Percentiles rank a stretch among this genome's conserved stretches.
Conservation (phyloP, 1,140 invertebrate genomes). For the Samia ricini region DNA sequence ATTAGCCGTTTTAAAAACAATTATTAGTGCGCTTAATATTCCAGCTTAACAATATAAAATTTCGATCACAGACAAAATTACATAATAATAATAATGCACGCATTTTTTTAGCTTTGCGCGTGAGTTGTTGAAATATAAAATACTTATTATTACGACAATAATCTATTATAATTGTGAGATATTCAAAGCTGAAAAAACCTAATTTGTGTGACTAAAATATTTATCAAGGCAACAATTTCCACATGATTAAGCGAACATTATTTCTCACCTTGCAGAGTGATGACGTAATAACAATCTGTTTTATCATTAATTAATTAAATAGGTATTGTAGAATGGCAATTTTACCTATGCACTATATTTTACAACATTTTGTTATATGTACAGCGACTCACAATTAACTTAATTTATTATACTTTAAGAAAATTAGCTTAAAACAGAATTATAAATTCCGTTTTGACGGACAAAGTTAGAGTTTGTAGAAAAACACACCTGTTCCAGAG, state of each 20-base stretch:
- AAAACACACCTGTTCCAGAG: background rate
- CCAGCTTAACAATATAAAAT: slow-evolving; percentile 76
- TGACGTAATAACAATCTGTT: slow-evolving; percentile 37
- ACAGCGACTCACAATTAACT: background rate
- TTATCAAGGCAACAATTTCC: slow-evolving; percentile 64
- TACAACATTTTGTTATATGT: slow-evolving; percentile 15
- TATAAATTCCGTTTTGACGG: too few relatives aligned
- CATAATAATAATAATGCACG: slow-evolving; percentile 66
- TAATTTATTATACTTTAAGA: too few relatives aligned
- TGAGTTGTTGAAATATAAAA: slow-evolving; percentile 70
- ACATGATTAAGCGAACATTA: slow-evolving; percentile 55
- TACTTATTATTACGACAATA: slow-evolving; percentile 66
- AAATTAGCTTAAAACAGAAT: too few relatives aligned
- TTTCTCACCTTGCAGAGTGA: slow-evolving; percentile 30
- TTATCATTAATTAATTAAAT: slow-evolving; percentile 22
- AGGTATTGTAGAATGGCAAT: slow-evolving; percentile 22
- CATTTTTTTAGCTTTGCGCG: slow-evolving; percentile 56
- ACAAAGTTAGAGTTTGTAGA: background rate
- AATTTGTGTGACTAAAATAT: slow-evolving; percentile 59
- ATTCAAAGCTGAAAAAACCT: slow-evolving; percentile 67
- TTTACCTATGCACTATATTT: slow-evolving; percentile 23
- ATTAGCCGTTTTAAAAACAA: slow-evolving; percentile 29
- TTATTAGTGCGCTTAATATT: slow-evolving; percentile 57
- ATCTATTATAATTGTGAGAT: slow-evolving; percentile 62
- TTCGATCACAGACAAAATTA: slow-evolving; percentile 76